phyloP scores from a whole-genome alignment of 2,888 invertebrate genomes.

The Caradrina kadenii region DNA sequence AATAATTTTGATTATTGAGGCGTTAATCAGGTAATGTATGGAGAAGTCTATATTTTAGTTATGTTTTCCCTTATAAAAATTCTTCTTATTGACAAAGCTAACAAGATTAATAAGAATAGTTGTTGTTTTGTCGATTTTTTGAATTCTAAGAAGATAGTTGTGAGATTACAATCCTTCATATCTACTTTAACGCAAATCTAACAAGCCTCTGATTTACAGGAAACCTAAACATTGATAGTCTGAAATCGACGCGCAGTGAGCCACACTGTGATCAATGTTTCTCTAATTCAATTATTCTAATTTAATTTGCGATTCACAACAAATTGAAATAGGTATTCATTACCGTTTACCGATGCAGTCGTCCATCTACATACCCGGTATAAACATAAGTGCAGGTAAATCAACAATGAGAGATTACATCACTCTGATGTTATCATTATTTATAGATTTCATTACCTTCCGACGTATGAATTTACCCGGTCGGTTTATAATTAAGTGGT shows the following conservation, averaged over 20 bases:
- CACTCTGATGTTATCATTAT: conserved; percentile 73
- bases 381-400: conserved; percentile 69
- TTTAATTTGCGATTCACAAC: conserved; percentile 39
- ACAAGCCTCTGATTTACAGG: not conserved
- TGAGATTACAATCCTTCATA: no score
- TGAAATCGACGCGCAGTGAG: conserved; percentile 4
- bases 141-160: no score
- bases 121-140: no score
- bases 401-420: conserved; percentile 75
- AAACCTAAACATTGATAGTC: not conserved
- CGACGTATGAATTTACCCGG: conserved; percentile 41
- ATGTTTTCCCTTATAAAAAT: not conserved
- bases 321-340: conserved; percentile 23
- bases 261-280: conserved; percentile 1
- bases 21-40: not conserved
- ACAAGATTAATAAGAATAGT: not conserved
- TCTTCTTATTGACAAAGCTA: not conserved
- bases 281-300: conserved; percentile 47
- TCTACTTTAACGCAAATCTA: not conserved
- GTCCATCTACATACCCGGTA: conserved; percentile 26
- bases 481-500: conserved; percentile 41
- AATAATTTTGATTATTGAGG: no score
- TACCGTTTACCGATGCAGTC: conserved; percentile 37
- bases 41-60: no score
- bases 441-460: conserved; percentile 72